phyloP scores from a whole-genome alignment of 2,113 vertebrate genomes.

The Psittacula cyanocephala region DNA sequence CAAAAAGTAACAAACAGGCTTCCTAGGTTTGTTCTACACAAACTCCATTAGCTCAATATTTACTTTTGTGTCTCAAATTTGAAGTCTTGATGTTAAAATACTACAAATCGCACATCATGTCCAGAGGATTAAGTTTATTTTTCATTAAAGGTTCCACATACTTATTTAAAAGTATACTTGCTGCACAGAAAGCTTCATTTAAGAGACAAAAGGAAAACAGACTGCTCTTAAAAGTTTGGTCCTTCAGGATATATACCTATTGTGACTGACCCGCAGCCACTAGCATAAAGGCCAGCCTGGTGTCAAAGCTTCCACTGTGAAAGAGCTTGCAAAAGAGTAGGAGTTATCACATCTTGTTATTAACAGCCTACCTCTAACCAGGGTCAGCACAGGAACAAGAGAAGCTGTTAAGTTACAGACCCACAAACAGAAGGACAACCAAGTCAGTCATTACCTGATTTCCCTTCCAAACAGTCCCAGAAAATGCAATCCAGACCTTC shows the following conservation, averaged over 20 bases:
- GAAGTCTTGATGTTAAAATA: background rate
- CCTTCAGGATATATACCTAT: background rate
- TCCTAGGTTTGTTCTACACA: background rate
- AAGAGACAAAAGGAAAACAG: background rate
- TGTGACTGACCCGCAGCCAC: slow-evolving; percentile 62
- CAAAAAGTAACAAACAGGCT: background rate
- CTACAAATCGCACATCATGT: background rate
- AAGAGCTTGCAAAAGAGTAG: background rate
- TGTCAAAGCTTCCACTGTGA: background rate
- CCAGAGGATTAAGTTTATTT: slow-evolving; percentile 45
- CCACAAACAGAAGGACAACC: background rate
- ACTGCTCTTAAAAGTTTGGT: slow-evolving; percentile 27
- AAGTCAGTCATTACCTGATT: background rate
- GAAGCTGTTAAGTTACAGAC: background rate
- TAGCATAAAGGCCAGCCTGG: slow-evolving; percentile 18
- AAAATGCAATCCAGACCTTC: slow-evolving; percentile 58
- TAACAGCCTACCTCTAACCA: background rate
- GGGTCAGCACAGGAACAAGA: background rate
- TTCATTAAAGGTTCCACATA: slow-evolving; percentile 16
- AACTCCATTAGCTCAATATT: background rate
- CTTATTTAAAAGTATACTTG: background rate
- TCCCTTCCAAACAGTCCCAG: slow-evolving; percentile 30
- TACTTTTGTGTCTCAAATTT: background rate
- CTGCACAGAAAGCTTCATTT: slow-evolving; percentile 11
- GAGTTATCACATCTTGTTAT: background rate